phyloP scores from a whole-genome alignment of 1,140 invertebrate species.

The Marisa cornuarietis region DNA sequence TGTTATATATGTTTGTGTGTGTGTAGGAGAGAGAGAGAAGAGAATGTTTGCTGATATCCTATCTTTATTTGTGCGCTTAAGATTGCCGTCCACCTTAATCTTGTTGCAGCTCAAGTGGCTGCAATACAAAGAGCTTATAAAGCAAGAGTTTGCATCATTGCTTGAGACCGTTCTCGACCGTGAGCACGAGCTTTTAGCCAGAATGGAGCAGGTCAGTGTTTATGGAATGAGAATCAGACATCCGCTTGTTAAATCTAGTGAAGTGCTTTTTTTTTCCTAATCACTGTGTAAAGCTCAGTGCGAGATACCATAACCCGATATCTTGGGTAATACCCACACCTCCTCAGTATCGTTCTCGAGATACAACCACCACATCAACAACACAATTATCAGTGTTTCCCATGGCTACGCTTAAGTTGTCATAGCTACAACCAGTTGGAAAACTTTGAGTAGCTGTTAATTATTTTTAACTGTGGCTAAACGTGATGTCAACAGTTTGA shows the following conservation, averaged over 20 bases:
- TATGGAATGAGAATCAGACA: neutral
- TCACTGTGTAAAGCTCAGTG: neutral
- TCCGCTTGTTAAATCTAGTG: neutral
- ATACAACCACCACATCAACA: too few relatives aligned
- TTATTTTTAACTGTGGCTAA: too few relatives aligned
- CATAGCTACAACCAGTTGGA: too few relatives aligned
- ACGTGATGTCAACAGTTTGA: too few relatives aligned
- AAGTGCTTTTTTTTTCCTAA: neutral
- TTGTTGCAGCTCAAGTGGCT: slow-evolving; percentile 21
- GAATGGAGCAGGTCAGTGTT: slow-evolving; percentile 3
- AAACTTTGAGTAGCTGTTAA: too few relatives aligned
- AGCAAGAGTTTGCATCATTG: slow-evolving; percentile 16
- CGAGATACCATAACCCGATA: neutral
- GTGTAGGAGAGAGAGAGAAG: neutral
- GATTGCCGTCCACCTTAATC: too few relatives aligned
- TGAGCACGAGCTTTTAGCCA: slow-evolving; percentile 14
- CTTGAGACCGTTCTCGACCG: neutral
- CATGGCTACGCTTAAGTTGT: too few relatives aligned
- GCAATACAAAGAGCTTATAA: slow-evolving; percentile 11
- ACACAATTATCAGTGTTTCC: too few relatives aligned
- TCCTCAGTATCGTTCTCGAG: too few relatives aligned
- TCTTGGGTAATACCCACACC: too few relatives aligned
- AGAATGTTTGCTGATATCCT: neutral
- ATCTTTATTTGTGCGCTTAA: too few relatives aligned
- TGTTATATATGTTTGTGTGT: too few relatives aligned